Evolutionary conservation across 2,888 invertebrate species (phyloP), one percentile per base, ranked within the genome.

Genomic region (Pogonocherus hispidulus): DNA sequence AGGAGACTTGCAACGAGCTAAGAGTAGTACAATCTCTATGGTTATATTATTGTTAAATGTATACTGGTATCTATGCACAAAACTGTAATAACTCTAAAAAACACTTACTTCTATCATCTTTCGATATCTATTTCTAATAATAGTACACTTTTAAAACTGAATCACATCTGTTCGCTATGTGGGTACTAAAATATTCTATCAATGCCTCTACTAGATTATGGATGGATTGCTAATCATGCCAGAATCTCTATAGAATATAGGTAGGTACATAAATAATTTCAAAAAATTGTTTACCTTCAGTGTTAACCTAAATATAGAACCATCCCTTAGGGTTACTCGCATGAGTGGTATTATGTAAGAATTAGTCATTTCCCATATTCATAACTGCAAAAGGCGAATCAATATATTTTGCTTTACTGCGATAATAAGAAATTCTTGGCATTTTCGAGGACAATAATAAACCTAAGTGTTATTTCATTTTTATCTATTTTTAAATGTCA

Each of bases 341-440:
- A 8, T 27, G 27, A 8, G 8, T 27, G 8, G 27, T 46, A 59
- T 62, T 62, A 62, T 62, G 51, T 51, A 62, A 62, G 62, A 62
- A 62, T 51, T 49, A 62, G 49, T 8, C 62, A 32, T 18, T 51
- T 62, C 19, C 59, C 47, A 47, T 47, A 23, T 35, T 60, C 60
- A 49, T 62, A 51, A 62, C 62, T 51, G 51, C 62, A 19, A 35
- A 35, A 37, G 47, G 60, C 18, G 35, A 60, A 68, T 63, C 57
- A 27, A 63, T 64, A 68, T 19, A 37, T 46, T 62, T 68, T 52
- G 57, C 37, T 66, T 47, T 59, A 68, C 57, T 68, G 52, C 52
- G 47, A 64, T 55, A 59, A 68, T 51, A 59, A 49, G 47, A 37
- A 64, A 68, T 68, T 68, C 68, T 59, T 63, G 68, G 59, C 63